A percentile compares a stretch with the other conserved stretches of the same genome.
Conservation (phyloP, 2,888 invertebrate genomes). For the Drosophila leonis region DNA sequence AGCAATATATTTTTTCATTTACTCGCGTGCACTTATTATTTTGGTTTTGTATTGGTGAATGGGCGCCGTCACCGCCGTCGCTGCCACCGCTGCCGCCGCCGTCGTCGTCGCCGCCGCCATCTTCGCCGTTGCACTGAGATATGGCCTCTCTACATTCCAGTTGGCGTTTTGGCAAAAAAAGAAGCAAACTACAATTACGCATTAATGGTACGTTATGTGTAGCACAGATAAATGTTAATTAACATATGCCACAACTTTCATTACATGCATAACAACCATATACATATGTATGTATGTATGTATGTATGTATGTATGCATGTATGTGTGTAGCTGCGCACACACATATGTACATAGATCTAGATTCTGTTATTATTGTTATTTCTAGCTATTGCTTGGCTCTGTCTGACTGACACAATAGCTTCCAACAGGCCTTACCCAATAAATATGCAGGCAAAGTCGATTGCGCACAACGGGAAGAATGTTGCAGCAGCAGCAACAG, state of each 20-base stretch:
- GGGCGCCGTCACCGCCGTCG: conserved; percentile 20
- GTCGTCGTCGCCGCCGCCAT: conserved; percentile 28
- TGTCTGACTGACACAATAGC: background rate
- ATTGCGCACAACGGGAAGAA: conserved; percentile 61
- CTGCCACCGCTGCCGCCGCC: background rate
- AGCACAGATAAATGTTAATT: conserved; percentile 44
- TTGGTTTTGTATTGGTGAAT: conserved; percentile 36
- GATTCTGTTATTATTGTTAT: conserved; percentile 32
- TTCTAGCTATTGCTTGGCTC: conserved; percentile 12
- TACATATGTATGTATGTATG: no score
- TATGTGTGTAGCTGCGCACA: conserved; percentile 7
- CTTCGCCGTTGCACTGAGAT: conserved; percentile 50
- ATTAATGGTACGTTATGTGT: conserved; percentile 82
- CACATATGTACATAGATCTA: background rate
- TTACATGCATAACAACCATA: conserved; percentile 19
- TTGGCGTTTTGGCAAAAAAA: conserved; percentile 85
- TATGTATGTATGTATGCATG: no score
- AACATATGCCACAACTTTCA: conserved; percentile 30
- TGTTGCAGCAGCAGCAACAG: conserved; percentile 37
- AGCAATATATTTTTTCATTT: conserved; percentile 56
- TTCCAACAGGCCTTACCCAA: conserved; percentile 7
- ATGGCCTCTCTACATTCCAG: conserved; percentile 84
- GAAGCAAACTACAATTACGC: conserved; percentile 84
- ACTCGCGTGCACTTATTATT: conserved; percentile 20
- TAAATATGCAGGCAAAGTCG: conserved; percentile 29